phyloP scores from a whole-genome alignment of 2,888 invertebrate genomes.

The Pardosa pseudoannulata region DNA sequence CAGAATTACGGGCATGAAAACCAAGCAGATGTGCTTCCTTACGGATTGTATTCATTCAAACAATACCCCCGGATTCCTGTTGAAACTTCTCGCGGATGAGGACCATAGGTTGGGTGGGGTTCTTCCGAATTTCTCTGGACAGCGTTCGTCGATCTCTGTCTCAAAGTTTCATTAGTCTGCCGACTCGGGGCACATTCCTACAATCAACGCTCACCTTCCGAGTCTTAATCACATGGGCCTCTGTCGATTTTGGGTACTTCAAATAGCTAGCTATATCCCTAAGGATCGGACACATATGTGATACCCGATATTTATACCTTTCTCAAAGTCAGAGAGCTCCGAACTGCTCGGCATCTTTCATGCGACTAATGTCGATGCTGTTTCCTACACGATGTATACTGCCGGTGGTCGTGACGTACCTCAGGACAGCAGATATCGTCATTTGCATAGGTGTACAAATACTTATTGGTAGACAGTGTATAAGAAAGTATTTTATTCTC shows the following conservation, averaged over 20 bases:
- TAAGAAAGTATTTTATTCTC: too few relatives aligned
- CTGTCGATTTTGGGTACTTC: slow-evolving; percentile 15
- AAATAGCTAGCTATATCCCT: not conserved
- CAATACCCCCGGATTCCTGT: slow-evolving; percentile 1
- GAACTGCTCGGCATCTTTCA: not conserved
- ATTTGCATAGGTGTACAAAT: too few relatives aligned
- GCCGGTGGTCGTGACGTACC: too few relatives aligned
- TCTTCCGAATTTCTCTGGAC: not conserved
- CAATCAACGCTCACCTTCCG: not conserved
- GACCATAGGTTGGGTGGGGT: not conserved
- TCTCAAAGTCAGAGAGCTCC: slow-evolving; percentile 15
- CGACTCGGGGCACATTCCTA: slow-evolving; percentile 6
- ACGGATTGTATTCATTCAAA: not conserved
- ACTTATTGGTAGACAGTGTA: too few relatives aligned
- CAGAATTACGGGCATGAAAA: slow-evolving; percentile 21
- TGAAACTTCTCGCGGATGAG: slow-evolving; percentile 7
- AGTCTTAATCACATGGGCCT: slow-evolving; percentile 1
- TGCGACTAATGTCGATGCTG: slow-evolving; percentile 11
- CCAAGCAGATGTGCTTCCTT: slow-evolving; percentile 14
- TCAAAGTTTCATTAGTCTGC: slow-evolving; percentile 1
- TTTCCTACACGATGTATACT: slow-evolving; percentile 7
- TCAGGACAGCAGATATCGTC: not conserved
- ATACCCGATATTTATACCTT: not conserved
- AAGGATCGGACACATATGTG: not conserved
- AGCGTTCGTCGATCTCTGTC: not conserved